Conservation (phyloP, 2,888 invertebrate species). For the Andrena hattorfiana region DNA sequence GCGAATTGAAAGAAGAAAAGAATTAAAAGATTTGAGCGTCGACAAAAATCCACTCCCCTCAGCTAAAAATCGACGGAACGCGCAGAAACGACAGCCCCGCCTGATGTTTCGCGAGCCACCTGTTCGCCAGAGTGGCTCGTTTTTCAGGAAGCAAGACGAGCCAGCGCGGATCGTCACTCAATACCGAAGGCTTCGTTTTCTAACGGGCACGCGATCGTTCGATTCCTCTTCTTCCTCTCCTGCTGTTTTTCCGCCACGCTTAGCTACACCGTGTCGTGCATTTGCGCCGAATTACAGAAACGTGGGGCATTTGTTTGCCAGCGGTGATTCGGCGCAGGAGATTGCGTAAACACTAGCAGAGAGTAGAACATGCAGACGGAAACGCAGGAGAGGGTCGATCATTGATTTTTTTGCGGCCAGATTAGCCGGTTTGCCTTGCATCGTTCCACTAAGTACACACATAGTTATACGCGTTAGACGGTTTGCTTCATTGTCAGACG, state of each 20-base stretch:
- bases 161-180: conserved; percentile 10
- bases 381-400: conserved; percentile 35
- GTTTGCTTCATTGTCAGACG: too few relatives aligned
- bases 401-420: conserved; percentile 45
- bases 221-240: not conserved
- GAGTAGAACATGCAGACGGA: conserved; percentile 37
- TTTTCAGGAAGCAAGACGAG: conserved; percentile 27
- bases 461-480: too few relatives aligned
- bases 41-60: not conserved
- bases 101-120: not conserved
- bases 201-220: conserved; percentile 17
- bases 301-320: not conserved
- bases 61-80: not conserved
- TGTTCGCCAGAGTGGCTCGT: not conserved
- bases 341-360: conserved; percentile 10
- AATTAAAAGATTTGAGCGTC: not conserved
- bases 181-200: conserved; percentile 22
- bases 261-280: not conserved
- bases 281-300: conserved; percentile 7
- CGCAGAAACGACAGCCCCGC: not conserved
- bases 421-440: conserved; percentile 53
- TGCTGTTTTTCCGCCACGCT: not conserved
- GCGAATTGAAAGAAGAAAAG: too few relatives aligned
- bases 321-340: not conserved
- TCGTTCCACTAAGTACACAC: not conserved